phyloP scores from a whole-genome alignment of 2,113 vertebrate genomes.

The Gnathonemus longibarbis region DNA sequence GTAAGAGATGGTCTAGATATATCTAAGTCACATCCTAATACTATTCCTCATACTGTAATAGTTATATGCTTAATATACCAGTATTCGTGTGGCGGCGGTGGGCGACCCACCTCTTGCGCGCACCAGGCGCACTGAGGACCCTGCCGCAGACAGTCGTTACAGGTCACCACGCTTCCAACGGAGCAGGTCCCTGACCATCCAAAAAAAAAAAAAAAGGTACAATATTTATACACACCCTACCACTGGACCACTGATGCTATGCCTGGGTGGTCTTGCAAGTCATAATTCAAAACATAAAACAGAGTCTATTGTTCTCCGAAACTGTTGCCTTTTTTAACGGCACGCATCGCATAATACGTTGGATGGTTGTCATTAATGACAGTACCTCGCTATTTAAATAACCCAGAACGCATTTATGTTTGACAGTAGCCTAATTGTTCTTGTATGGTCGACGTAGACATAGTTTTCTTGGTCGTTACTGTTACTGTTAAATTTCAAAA shows the following conservation, averaged over 20 bases:
- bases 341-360: neutral
- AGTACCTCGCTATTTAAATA: neutral
- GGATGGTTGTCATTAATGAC: neutral
- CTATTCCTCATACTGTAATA: neutral
- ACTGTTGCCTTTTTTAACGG: neutral
- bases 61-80: neutral
- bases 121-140: constrained; percentile 90
- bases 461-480: neutral
- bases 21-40: neutral
- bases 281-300: neutral
- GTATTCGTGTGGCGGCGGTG: neutral
- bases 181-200: constrained; percentile 70
- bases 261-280: neutral
- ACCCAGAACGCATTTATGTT: neutral
- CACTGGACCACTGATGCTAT: constrained; percentile 23
- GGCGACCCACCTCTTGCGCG: constrained; percentile 78
- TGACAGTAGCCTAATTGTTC: neutral
- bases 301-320: neutral
- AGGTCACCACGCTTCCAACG: constrained; percentile 65
- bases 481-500: neutral
- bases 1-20: neutral
- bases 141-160: constrained; percentile 80
- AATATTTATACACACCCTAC: neutral
- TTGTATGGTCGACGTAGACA: neutral
- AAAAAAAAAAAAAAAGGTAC: neutral